Evolutionary conservation across 2,113 vertebrate genomes (phyloP), one percentile per base, ranked within the genome.

Genomic region (Cyprinodon brontotheroides): DNA sequence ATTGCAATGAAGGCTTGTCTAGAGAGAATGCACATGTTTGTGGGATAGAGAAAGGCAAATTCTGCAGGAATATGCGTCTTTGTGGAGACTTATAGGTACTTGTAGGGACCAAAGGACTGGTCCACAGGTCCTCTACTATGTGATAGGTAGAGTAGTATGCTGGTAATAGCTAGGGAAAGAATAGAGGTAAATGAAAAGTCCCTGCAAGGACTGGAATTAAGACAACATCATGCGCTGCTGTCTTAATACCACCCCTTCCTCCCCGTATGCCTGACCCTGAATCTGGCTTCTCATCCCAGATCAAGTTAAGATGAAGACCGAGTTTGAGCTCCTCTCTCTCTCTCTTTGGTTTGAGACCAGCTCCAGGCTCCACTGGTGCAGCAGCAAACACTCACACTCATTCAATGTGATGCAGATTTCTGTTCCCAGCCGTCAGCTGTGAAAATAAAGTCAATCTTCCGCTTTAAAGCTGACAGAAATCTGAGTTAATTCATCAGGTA

Each of bases 231-330:
- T 29, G 48, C 47, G 62, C 82, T 74, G 64, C 80, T 62, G 38
- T 83, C 85, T 87, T 79, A 77, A 89, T 83, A 77, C 74, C 62
- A 73, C 66, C 50, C 47, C 63, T 53, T 2, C 12, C 36, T 68
- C 67, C 59, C 2, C 1, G 75, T 81, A 85, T 74, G 60, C 74
- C 70, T 85, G 83, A 78, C 85, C 77, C 75, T 50, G 37, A 61
- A 67, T 77, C 70, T 80, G 72, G 66, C 65, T 79, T 17, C 36
- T 78, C 60, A 38, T 76, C 64, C 61, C 68, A 38, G 72, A 74
- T 76, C 6, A 3, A 14, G 68, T 50, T 74, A 72, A 48, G 64
- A 39, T 50, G 65, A 37, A 65, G 47, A 43, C 7, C 9, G 29
- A 14, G 15, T 43, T 12, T 1, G 36, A 53, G 15, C 48, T 53